phyloP scores from a whole-genome alignment of 2,113 vertebrate species.

The Hyaena hyaena region DNA sequence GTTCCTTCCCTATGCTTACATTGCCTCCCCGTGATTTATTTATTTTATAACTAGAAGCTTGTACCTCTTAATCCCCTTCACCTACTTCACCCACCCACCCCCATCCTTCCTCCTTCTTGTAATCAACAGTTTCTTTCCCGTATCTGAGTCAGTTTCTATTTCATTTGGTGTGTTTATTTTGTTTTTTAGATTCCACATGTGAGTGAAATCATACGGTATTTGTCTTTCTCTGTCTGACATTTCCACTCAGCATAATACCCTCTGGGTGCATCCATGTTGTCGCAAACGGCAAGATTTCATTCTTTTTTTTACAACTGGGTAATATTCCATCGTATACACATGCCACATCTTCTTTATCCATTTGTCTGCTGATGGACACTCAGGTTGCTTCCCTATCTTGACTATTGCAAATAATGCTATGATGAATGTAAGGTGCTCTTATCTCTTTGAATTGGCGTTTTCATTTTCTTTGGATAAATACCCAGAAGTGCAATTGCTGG shows the following conservation, averaged over 20 bases:
- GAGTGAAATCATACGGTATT: neutral
- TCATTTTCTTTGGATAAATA: neutral
- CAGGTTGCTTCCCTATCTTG: neutral
- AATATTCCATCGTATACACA: neutral
- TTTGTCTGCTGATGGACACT: neutral
- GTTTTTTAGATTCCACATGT: neutral
- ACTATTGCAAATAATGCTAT: neutral
- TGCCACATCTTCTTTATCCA: neutral
- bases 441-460: neutral
- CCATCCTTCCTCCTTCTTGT: neutral
- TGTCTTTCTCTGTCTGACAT: neutral
- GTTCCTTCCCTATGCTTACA: neutral
- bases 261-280: neutral
- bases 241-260: neutral
- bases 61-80: neutral
- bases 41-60: neutral
- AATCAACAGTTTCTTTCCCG: neutral
- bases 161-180: neutral
- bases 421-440: neutral
- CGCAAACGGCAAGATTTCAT: neutral
- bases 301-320: neutral
- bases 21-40: neutral
- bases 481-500: neutral
- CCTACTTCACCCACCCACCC: neutral
- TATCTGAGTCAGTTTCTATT: neutral